These are phyloP conservation scores for Aldrovandia affinis DNA, from an alignment of 2,797 vertebrate species.

Conservation along the genomic window DNA sequence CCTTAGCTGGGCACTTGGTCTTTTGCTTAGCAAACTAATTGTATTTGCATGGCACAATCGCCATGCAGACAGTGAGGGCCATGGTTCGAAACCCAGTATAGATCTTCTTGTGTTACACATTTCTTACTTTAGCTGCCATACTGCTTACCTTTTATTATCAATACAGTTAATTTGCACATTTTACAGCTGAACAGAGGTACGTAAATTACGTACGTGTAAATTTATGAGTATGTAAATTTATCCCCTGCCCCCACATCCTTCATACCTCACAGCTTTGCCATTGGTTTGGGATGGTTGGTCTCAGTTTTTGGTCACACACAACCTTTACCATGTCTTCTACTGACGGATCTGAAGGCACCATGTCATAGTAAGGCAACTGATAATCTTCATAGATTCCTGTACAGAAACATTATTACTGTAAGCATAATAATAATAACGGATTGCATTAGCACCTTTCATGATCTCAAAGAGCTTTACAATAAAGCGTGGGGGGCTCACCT, in stretches of 20 bases:
- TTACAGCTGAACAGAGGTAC: not conserved
- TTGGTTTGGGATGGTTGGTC: slow-evolving; percentile 94
- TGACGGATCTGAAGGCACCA: slow-evolving; percentile 95
- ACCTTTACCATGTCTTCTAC: slow-evolving; percentile 94
- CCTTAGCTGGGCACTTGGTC: too few relatives aligned
- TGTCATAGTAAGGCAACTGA: slow-evolving; percentile 95
- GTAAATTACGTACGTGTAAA: not conserved
- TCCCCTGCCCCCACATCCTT: slow-evolving; percentile 29
- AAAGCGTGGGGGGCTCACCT: not conserved
- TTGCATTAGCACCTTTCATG: not conserved
- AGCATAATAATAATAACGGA: not conserved
- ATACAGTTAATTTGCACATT: not conserved
- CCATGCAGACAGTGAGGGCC: too few relatives aligned
- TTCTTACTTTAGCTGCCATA: not conserved
- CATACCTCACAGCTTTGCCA: slow-evolving; percentile 98
- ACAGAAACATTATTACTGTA: slow-evolving; percentile 8
- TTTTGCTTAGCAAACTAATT: too few relatives aligned
- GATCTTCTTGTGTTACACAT: not conserved
- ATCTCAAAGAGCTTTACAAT: not conserved
- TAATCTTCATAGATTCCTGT: slow-evolving; percentile 91
- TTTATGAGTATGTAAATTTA: not conserved
- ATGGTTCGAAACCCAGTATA: not conserved
- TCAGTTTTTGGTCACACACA: slow-evolving; percentile 92
- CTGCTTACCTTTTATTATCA: not conserved
- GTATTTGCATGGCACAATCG: too few relatives aligned